phyloP scores from a whole-genome alignment of 1,140 invertebrate species.

The Drosophila arizonae region DNA sequence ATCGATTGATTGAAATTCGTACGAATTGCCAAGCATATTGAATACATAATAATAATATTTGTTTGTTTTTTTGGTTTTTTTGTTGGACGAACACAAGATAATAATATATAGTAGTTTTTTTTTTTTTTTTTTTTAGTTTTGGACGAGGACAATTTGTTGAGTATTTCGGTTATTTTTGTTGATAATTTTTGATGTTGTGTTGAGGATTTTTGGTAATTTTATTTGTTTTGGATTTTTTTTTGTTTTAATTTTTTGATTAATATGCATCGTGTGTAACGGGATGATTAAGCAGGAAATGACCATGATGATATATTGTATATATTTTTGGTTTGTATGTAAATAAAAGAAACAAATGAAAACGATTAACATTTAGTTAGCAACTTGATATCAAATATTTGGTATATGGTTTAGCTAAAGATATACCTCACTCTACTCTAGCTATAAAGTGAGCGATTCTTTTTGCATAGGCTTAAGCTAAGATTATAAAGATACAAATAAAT shows the following conservation, averaged over 20 bases:
- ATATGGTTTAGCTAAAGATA: constrained; percentile 26
- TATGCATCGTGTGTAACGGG: constrained; percentile 52
- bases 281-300: constrained; percentile 82
- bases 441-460: constrained; percentile 17
- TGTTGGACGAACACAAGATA: constrained; percentile 73
- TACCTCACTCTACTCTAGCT: constrained; percentile 16
- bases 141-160: constrained; percentile 71
- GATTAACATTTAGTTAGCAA: constrained; percentile 83
- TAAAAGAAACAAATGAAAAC: constrained; percentile 82
- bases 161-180: constrained; percentile 57
- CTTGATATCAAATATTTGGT: constrained; percentile 62
- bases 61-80: constrained; percentile 35
- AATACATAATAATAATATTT: constrained; percentile 45
- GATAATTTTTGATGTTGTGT: constrained; percentile 11
- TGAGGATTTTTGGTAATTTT: constrained; percentile 17
- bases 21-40: constrained; percentile 72
- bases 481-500: constrained; percentile 20
- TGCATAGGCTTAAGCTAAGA: constrained; percentile 31
- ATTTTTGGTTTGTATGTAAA: constrained; percentile 67
- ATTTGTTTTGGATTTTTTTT: not conserved
- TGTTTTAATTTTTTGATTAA: constrained; percentile 23
- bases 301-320: constrained; percentile 77
- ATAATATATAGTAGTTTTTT: constrained; percentile 4
- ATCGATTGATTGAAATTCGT: constrained; percentile 54
- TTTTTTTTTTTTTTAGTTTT: constrained; percentile 62